Percentiles rank a stretch among this genome's conserved stretches.
Conservation (phyloP, 2,113 vertebrate species). For the Chlorodrepanis virens region DNA sequence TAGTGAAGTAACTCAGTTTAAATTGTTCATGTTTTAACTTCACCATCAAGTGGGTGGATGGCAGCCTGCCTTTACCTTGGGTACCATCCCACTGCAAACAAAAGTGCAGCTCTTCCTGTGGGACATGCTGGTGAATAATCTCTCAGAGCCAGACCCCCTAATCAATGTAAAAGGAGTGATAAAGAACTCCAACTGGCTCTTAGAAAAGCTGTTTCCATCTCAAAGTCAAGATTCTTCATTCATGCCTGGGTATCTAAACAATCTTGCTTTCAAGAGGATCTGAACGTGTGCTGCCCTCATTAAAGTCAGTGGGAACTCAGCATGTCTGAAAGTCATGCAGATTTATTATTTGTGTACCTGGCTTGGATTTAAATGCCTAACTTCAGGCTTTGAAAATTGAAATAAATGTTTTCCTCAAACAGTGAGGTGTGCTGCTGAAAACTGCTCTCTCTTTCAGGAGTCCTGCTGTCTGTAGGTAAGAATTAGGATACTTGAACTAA, state of each 20-base stretch:
- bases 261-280: not conserved
- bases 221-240: not conserved
- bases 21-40: not conserved
- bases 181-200: not conserved
- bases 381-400: not conserved
- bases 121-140: not conserved
- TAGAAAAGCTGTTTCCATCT: not conserved
- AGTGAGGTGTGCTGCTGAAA: not conserved
- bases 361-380: slow-evolving; percentile 4
- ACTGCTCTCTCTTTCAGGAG: not conserved
- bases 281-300: not conserved
- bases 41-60: too few species aligned
- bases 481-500: not conserved
- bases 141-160: not conserved
- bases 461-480: not conserved
- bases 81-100: not conserved
- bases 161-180: not conserved
- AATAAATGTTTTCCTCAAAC: slow-evolving; percentile 1
- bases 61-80: not conserved
- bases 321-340: not conserved
- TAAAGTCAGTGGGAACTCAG: slow-evolving; percentile 5
- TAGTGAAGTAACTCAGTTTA: not conserved
- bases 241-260: not conserved
- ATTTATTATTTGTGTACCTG: slow-evolving; percentile 3
- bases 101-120: not conserved